These are phyloP conservation scores for Erebia ligea DNA, from an alignment of 2,888 invertebrate genomes.

Conservation along the genomic window DNA sequence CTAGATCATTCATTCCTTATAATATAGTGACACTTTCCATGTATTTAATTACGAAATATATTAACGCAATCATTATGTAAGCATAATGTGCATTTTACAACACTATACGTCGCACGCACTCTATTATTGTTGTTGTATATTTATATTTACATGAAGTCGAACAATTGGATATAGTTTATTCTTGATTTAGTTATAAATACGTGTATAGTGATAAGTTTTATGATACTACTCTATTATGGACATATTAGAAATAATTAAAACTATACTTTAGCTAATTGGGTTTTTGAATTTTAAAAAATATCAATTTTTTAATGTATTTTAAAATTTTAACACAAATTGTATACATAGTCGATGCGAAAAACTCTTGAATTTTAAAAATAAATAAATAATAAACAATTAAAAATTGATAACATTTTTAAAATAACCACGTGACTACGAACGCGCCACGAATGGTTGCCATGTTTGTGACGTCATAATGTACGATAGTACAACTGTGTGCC, in stretches of 20 bases:
- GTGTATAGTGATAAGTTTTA: slow-evolving; percentile 48
- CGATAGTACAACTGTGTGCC: no score
- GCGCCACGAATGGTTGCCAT: no score
- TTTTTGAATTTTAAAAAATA: no score
- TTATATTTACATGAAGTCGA: slow-evolving; percentile 75
- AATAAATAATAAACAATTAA: no score
- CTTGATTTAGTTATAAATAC: slow-evolving; percentile 47
- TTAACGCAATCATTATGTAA: slow-evolving; percentile 50
- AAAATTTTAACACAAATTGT: no score
- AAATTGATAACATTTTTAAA: no score
- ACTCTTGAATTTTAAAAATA: no score
- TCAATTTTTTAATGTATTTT: no score
- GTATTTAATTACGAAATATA: slow-evolving; percentile 54
- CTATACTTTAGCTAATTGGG: not conserved
- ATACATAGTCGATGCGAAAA: no score
- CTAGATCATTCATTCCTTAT: slow-evolving; percentile 51
- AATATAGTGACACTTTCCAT: slow-evolving; percentile 50
- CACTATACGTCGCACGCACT: slow-evolving; percentile 56
- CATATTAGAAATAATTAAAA: slow-evolving; percentile 27
- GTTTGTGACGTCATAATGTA: no score
- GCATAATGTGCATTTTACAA: slow-evolving; percentile 67
- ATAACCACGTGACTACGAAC: no score
- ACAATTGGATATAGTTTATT: slow-evolving; percentile 62
- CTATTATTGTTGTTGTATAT: slow-evolving; percentile 59
- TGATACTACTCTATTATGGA: slow-evolving; percentile 46